Conservation (phyloP, 2,113 vertebrate species). For the Brienomyrus brachyistius region DNA sequence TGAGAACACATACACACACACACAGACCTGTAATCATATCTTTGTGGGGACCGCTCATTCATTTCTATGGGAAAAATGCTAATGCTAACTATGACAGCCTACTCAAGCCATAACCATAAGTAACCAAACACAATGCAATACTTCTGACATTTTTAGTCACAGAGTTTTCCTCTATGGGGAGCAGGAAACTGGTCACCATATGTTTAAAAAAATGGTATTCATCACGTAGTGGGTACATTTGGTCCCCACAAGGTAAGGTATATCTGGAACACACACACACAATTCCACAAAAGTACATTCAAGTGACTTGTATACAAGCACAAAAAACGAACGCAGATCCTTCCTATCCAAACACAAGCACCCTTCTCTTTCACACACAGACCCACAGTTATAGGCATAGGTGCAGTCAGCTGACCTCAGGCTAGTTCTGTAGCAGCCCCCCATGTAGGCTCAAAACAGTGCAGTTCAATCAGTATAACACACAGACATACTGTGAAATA, state of each 20-base stretch:
- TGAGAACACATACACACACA: no score
- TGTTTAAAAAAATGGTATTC: neutral
- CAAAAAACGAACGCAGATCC: neutral
- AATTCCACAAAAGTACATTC: neutral
- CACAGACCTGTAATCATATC: neutral
- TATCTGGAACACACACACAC: neutral
- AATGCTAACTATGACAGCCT: neutral
- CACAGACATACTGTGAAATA: neutral
- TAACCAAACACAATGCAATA: neutral
- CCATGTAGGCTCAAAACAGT: neutral
- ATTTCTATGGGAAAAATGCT: neutral
- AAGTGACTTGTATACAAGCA: neutral
- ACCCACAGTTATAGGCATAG: neutral
- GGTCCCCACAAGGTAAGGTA: no score
- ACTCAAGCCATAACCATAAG: neutral
- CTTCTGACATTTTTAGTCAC: no score
- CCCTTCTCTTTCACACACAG: neutral
- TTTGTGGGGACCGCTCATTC: neutral
- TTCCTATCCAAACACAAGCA: neutral
- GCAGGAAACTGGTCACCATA: no score
- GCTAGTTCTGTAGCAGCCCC: neutral
- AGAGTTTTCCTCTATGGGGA: no score
- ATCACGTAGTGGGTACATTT: neutral
- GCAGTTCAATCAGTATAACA: slow-evolving; percentile 20
- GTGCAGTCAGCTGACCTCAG: neutral